Evolutionary conservation across 1,140 invertebrate genomes (phyloP), one percentile per base, ranked within the genome.

Genomic region (Drosophila subpulchrella): DNA sequence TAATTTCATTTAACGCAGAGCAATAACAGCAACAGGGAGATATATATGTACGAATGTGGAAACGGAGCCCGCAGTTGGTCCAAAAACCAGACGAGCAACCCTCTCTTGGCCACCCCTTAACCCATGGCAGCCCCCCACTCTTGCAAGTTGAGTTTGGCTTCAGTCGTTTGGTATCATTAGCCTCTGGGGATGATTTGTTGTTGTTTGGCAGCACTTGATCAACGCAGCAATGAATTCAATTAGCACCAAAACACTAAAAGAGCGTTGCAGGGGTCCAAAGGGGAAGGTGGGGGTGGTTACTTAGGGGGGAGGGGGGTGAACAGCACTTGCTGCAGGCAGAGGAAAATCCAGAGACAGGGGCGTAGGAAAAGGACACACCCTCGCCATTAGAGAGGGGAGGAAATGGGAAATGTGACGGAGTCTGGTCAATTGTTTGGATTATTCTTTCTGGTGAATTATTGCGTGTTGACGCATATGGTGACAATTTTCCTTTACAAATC

Each of bases 391-490:
- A 57, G 12, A 65, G 41, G 51, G 65, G 30, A 15, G 59, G 59
- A 42, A 17, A 36, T 57, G 72, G 62, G 66, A 42, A 17, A 36
- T 57, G 72, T 63, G 66, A 68, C 75, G 83, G 32, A 63, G 81
- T 75, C 63, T 92, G 89, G 89, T 89, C 90, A 91, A 92, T 92
- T 91, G 91, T 91, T 91, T 91, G 90, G 81, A 92, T 91, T 92
- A 91, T 88, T 92, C 8, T 90, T 91, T 92, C 91, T 92, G 91
- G 91, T 92, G 91, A 92, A 90, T 92, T 92, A 92, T 92, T 92
- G 91, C 90, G 91, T 92, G 91, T 92, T 92, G 91, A 91, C 91
- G 91, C 91, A 92, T 92, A 92, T 92, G 91, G 88, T 92, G 90
- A 91, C 88, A 92, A 92, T 91, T 92, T 92, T 61, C 71, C 67